These are phyloP conservation scores for Arothron firmamentum DNA, from an alignment of 2,113 vertebrate species.

Conservation along the genomic window DNA sequence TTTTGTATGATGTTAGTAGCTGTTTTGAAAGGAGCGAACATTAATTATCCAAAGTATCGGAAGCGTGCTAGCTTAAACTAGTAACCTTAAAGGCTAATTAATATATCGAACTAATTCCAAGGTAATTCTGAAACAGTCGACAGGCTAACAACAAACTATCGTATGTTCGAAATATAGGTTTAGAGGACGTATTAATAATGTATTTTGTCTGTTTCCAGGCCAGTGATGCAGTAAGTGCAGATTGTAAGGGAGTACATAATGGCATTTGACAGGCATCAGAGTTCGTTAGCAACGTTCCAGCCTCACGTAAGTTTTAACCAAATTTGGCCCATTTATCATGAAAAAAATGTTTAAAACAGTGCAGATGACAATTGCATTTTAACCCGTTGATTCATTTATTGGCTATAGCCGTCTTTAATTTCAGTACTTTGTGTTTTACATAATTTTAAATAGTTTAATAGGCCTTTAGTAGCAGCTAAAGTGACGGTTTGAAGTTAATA, in stretches of 20 bases:
- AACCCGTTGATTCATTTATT: too few relatives aligned
- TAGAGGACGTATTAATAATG: not conserved
- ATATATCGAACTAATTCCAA: not conserved
- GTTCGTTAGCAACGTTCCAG: conserved; percentile 29
- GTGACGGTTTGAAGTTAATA: too few relatives aligned
- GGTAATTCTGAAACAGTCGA: not conserved
- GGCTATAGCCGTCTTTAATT: too few relatives aligned
- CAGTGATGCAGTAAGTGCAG: conserved; percentile 46
- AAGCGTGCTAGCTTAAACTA: conserved; percentile 20
- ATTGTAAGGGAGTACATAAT: conserved; percentile 42
- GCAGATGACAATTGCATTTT: too few relatives aligned
- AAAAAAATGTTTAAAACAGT: too few relatives aligned
- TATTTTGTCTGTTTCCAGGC: conserved; percentile 26
- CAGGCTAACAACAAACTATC: not conserved
- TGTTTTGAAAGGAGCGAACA: too few relatives aligned
- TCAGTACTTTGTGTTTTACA: too few relatives aligned
- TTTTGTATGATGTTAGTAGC: not conserved
- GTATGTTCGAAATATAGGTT: not conserved
- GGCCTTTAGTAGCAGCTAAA: too few relatives aligned
- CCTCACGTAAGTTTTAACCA: conserved; percentile 53
- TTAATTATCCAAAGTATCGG: conserved; percentile 1
- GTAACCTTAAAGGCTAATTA: conserved; percentile 7
- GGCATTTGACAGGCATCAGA: conserved; percentile 57
- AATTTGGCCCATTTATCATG: too few relatives aligned
- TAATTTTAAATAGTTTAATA: too few relatives aligned